Percentiles rank a stretch among this genome's conserved stretches.
Evolutionary conservation across 1,140 invertebrate species (phyloP).

Genomic region (Trichomalopsis sarcophagae): DNA sequence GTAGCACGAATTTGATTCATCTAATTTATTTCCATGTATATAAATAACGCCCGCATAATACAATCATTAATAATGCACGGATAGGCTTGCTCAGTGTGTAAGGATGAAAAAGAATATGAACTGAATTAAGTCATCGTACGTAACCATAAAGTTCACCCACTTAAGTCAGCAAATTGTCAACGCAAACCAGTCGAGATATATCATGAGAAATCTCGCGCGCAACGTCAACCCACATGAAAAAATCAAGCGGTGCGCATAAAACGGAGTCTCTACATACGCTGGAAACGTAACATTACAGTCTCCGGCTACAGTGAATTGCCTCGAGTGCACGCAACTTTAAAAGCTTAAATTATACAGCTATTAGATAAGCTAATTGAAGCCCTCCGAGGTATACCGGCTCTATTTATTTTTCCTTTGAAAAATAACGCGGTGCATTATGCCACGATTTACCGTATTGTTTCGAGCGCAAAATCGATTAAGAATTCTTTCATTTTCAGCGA

Average conservation of each 20-base stretch:
- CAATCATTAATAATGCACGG: background rate
- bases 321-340: background rate
- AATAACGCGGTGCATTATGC: no score
- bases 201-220: conserved; percentile 11
- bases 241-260: conserved; percentile 4
- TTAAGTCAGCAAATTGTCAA: conserved; percentile 22
- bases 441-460: background rate
- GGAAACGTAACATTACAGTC: conserved; percentile 13
- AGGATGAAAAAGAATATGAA: background rate
- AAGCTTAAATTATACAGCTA: conserved; percentile 4
- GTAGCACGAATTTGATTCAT: no score
- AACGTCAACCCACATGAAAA: conserved; percentile 4
- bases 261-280: background rate
- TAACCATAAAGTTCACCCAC: background rate
- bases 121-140: conserved; percentile 17
- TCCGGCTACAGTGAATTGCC: background rate
- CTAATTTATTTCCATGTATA: background rate
- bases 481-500: no score
- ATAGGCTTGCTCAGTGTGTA: background rate
- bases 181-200: background rate
- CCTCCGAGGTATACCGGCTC: background rate
- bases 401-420: no score
- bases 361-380: background rate
- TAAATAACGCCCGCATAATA: background rate
- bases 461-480: no score